phyloP scores from a whole-genome alignment of 1,140 invertebrate species.

The Brachionus rubens region DNA sequence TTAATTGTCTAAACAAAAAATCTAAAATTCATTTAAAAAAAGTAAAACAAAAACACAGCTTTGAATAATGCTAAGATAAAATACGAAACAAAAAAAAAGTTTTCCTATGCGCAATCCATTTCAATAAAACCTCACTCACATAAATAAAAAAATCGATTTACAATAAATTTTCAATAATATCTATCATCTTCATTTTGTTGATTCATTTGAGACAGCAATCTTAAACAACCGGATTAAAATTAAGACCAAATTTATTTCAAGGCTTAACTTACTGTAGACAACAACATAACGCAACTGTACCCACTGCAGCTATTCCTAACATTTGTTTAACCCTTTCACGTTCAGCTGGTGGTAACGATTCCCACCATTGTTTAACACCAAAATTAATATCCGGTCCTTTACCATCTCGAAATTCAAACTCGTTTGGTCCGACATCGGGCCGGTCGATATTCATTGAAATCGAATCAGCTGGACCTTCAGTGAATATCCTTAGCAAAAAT shows the following conservation, averaged over 20 bases:
- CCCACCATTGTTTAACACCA: conserved; percentile 46
- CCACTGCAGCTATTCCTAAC: conserved; percentile 22
- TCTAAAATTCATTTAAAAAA: too few relatives aligned
- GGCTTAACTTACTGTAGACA: conserved; percentile 39
- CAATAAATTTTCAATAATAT: too few relatives aligned
- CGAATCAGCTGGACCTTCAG: not conserved
- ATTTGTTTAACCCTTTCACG: conserved; percentile 42
- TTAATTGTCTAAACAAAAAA: too few relatives aligned
- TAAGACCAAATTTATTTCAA: too few relatives aligned
- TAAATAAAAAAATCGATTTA: too few relatives aligned
- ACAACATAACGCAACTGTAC: conserved; percentile 32
- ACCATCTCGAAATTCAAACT: conserved; percentile 40
- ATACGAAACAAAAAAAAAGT: too few relatives aligned
- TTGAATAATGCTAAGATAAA: too few relatives aligned
- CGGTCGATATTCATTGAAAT: conserved; percentile 40
- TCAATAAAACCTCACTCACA: too few relatives aligned
- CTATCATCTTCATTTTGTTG: not conserved
- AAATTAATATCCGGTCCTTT: conserved; percentile 30
- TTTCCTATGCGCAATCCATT: too few relatives aligned
- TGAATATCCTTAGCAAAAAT: too few relatives aligned
- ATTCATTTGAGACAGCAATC: not conserved
- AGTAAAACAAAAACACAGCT: too few relatives aligned
- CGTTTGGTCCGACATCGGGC: conserved; percentile 10
- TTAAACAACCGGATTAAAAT: too few relatives aligned
- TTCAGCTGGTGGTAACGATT: conserved; percentile 27